A percentile compares a stretch with the other conserved stretches of the same genome.
Evolutionary conservation across 2,888 invertebrate genomes (phyloP).

Genomic region (Gari tellinella): DNA sequence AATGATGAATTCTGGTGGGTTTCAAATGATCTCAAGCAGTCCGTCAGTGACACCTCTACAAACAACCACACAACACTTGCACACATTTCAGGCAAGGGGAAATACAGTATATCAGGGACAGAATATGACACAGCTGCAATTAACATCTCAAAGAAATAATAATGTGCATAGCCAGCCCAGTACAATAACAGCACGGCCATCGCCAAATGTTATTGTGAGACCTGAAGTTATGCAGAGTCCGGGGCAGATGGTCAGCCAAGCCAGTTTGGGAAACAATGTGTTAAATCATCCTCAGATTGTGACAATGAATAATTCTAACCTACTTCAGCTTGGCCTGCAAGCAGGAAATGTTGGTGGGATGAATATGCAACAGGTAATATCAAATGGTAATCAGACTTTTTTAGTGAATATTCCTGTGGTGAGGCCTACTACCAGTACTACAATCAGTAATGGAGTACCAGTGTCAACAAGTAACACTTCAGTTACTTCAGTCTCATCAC

Average conservation of each 20-base stretch:
- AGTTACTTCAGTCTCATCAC: conserved; percentile 66
- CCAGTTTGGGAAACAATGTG: conserved; percentile 1
- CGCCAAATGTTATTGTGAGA: conserved; percentile 5
- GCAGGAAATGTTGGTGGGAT: conserved; percentile 1
- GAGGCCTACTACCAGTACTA: conserved; percentile 57
- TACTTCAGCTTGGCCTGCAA: conserved; percentile 34
- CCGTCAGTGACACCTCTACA: too few relatives aligned
- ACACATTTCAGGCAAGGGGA: neutral
- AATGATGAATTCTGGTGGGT: too few relatives aligned
- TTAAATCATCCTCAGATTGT: conserved; percentile 6
- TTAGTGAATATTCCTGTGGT: conserved; percentile 74
- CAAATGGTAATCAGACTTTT: conserved; percentile 69
- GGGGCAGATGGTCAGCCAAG: conserved; percentile 10
- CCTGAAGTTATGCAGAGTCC: conserved; percentile 20
- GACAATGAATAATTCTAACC: conserved; percentile 22
- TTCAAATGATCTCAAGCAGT: too few relatives aligned
- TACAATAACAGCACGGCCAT: neutral
- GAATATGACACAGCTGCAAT: neutral
- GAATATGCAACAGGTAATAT: conserved; percentile 34
- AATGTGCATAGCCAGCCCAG: neutral
- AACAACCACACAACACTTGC: too few relatives aligned
- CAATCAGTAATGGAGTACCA: conserved; percentile 60
- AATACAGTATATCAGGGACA: neutral
- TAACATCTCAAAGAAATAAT: neutral
- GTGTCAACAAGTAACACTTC: conserved; percentile 51